Evolutionary conservation across 2,113 vertebrate species (phyloP), one percentile per base, ranked within the genome.

Genomic region (Oreotrochilus melanogaster): DNA sequence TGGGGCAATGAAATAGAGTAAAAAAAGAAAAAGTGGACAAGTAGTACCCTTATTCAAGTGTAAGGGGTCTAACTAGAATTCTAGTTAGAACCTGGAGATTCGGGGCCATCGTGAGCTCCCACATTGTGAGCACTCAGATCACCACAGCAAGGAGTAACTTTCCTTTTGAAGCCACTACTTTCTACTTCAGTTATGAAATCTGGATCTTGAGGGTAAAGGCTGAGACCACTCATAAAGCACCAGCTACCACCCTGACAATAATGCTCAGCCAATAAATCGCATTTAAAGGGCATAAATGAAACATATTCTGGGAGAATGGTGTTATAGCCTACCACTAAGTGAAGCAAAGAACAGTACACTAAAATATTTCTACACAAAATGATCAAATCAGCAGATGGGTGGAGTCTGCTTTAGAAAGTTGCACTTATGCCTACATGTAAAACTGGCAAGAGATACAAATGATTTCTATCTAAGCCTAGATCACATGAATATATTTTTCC

Each of bases 1-100:
- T 94, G 93, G 94, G 91, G 96, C 93, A 97, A 96, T 96, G 93
- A 88, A 96, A 96, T 92, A 95, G 76, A 96, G 93, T 95, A 88
- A 95, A 96, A 94, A 94, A 93, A 96, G 83, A 96, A 95, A 95
- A 92, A 97, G 96, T 1, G 94, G 96, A 95, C 92, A 97, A 96
- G 95, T 95, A 96, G 92, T 81, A 95, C 88, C 84, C 94, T 92
- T 58, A 71, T 88, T 95, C 94, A 95, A 96, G 61, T 45, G 93
- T 90, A 88, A 83, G 92, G 93, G 94, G 92, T 97, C 94, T 95
- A 96, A 96, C 95, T 92, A 81, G 93, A 86, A 51, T 10, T 78
- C 93, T 88, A 96, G 94, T 94, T 96, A 97, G 95, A 92, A n/a
- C 90, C 56, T 89, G 93, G 87, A 88, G 81, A 76, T 28, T 85